These are phyloP conservation scores for Thalassoma bifasciatum DNA, from an alignment of 2,113 vertebrate genomes.

Conservation along the genomic window DNA sequence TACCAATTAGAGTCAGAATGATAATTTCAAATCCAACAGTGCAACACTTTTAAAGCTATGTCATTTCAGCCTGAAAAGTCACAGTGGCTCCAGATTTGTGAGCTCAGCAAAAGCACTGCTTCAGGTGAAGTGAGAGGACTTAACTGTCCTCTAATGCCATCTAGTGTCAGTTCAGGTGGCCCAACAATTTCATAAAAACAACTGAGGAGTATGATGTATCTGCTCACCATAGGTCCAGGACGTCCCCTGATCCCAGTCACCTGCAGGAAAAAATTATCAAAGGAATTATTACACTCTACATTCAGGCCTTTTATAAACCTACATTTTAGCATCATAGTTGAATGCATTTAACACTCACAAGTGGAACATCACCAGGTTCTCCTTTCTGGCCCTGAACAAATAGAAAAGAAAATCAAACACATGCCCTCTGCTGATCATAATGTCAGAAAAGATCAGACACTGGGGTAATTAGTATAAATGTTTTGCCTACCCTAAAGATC, in stretches of 20 bases:
- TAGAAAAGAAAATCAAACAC: constrained; percentile 6
- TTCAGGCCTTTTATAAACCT: rapidly evolving
- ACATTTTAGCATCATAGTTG: neutral
- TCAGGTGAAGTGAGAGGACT: constrained; percentile 32
- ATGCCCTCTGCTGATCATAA: neutral
- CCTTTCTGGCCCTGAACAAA: constrained; percentile 93
- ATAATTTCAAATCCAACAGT: neutral
- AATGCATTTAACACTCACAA: constrained; percentile 82
- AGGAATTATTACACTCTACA: neutral
- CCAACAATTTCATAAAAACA: neutral
- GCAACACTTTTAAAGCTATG: neutral
- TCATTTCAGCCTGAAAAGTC: neutral
- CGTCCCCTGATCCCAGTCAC: constrained; percentile 93
- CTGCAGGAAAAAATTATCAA: constrained; percentile 69
- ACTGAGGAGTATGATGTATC: too few relatives aligned
- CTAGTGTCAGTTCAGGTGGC: constrained; percentile 71
- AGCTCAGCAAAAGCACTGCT: neutral
- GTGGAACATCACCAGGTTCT: constrained; percentile 94
- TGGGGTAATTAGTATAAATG: neutral
- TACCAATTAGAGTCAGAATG: constrained; percentile 12
- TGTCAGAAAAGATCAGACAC: neutral
- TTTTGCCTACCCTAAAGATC: constrained; percentile 67
- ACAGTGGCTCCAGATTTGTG: neutral
- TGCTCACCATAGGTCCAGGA: constrained; percentile 90
- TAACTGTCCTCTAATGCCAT: constrained; percentile 74